Conservation (phyloP, 1,140 invertebrate genomes). For the Drosophila pseudoananassae region DNA sequence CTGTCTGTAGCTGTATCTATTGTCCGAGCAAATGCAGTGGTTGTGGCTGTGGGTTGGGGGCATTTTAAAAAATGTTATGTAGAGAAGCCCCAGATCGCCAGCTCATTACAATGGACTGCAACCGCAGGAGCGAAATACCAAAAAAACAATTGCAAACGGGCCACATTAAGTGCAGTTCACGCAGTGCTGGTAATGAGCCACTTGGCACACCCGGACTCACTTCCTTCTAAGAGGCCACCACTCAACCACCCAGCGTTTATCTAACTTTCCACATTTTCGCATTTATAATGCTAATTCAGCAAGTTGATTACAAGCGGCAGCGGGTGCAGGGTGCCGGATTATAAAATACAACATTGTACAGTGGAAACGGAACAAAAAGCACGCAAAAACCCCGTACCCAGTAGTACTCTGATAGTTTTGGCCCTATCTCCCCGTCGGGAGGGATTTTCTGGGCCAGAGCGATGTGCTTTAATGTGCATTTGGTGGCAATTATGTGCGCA, state of each 20-base stretch:
- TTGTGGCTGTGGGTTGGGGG: slow-evolving; percentile 17
- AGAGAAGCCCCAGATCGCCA: slow-evolving; percentile 9
- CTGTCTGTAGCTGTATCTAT: slow-evolving; percentile 22
- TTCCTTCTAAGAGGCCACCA: background rate
- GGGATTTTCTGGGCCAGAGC: slow-evolving; percentile 8
- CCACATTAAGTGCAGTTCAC: slow-evolving; percentile 69
- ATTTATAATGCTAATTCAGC: slow-evolving; percentile 75
- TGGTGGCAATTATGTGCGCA: slow-evolving; percentile 69
- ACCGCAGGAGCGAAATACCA: slow-evolving; percentile 22
- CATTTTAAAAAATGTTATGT: background rate
- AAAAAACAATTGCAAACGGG: slow-evolving; percentile 47
- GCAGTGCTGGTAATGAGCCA: slow-evolving; percentile 62
- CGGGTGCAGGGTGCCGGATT: slow-evolving; percentile 55
- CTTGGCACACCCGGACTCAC: slow-evolving; percentile 12
- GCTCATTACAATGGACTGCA: slow-evolving; percentile 49
- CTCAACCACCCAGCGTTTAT: slow-evolving; percentile 42
- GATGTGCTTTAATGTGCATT: slow-evolving; percentile 64
- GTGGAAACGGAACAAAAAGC: slow-evolving; percentile 65
- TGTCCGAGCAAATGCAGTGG: slow-evolving; percentile 7
- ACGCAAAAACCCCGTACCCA: slow-evolving; percentile 10
- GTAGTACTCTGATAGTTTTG: slow-evolving; percentile 3
- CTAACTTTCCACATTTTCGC: slow-evolving; percentile 65
- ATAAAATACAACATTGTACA: slow-evolving; percentile 65
- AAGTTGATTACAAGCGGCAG: slow-evolving; percentile 52
- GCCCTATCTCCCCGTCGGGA: background rate